Conservation (phyloP, 1,140 invertebrate species). For the Sycobia sp. region DNA sequence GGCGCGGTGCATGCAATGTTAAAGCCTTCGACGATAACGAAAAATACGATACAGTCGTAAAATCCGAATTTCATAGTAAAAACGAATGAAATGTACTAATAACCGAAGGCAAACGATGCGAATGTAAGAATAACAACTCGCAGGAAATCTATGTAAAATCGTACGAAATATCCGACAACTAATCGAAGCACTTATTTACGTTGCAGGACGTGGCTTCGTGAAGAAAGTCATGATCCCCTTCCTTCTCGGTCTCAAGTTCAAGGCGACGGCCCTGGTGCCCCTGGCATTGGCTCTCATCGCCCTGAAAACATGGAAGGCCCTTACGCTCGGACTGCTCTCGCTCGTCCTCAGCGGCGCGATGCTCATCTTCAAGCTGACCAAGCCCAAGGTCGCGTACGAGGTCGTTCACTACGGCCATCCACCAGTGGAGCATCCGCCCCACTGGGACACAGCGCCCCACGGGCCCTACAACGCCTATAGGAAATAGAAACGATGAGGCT, state of each 20-base stretch:
- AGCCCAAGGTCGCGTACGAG: slow-evolving; percentile 81
- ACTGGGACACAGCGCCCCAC: slow-evolving; percentile 69
- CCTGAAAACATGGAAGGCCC: slow-evolving; percentile 84
- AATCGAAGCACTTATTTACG: neutral
- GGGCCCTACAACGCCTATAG: slow-evolving; percentile 65
- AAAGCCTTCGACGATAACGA: too few species aligned
- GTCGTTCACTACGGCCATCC: slow-evolving; percentile 83
- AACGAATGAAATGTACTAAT: neutral
- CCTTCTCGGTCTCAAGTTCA: slow-evolving; percentile 82
- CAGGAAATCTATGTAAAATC: too few species aligned
- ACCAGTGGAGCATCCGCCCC: slow-evolving; percentile 70
- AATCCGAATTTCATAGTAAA: neutral
- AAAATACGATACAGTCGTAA: neutral
- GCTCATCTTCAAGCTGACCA: slow-evolving; percentile 83
- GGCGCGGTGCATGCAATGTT: too few species aligned
- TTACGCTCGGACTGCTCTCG: slow-evolving; percentile 82
- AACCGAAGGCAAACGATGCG: too few species aligned
- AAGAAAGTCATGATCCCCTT: slow-evolving; percentile 84
- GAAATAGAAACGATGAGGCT: slow-evolving; percentile 41
- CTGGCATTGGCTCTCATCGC: slow-evolving; percentile 80
- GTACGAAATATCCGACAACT: too few species aligned
- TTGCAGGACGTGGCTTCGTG: slow-evolving; percentile 75
- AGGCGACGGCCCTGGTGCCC: slow-evolving; percentile 79
- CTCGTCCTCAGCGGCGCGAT: slow-evolving; percentile 79
- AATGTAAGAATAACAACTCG: too few species aligned